These are phyloP conservation scores for Scatophagus argus DNA, from an alignment of 2,113 vertebrate genomes.

Conservation along the genomic window DNA sequence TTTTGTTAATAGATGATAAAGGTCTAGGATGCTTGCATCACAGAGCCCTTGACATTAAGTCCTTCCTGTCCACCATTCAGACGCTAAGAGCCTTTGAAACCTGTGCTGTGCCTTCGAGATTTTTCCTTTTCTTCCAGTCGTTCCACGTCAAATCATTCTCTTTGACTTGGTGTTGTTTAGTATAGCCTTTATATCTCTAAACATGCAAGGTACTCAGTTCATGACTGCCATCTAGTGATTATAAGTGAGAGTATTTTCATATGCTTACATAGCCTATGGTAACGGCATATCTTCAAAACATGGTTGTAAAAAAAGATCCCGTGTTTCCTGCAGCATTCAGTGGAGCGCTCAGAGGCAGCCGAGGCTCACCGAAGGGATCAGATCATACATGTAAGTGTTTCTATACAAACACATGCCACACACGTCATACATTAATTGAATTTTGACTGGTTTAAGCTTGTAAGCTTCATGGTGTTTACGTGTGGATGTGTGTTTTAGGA, in stretches of 20 bases:
- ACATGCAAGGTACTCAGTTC: background rate
- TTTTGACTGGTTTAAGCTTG: background rate
- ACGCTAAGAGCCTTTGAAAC: background rate
- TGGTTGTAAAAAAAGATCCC: slow-evolving; percentile 9
- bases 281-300: background rate
- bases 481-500: slow-evolving; percentile 79
- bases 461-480: background rate
- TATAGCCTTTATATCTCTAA: background rate
- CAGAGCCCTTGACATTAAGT: background rate
- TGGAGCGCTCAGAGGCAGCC: slow-evolving; percentile 69
- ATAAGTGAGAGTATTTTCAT: background rate
- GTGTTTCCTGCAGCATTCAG: slow-evolving; percentile 73
- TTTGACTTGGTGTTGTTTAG: background rate
- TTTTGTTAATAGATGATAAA: slow-evolving; percentile 7
- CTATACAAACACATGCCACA: no score
- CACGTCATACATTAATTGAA: background rate
- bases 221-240: slow-evolving; percentile 79
- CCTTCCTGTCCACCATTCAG: background rate
- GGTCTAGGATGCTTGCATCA: background rate
- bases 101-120: background rate
- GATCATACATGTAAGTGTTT: slow-evolving; percentile 80
- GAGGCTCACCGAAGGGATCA: slow-evolving; percentile 75
- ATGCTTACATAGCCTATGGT: background rate
- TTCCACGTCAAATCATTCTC: background rate
- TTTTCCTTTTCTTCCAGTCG: background rate